These are phyloP conservation scores for Elachura formosa DNA, from an alignment of 2,113 vertebrate genomes.

Conservation along the genomic window DNA sequence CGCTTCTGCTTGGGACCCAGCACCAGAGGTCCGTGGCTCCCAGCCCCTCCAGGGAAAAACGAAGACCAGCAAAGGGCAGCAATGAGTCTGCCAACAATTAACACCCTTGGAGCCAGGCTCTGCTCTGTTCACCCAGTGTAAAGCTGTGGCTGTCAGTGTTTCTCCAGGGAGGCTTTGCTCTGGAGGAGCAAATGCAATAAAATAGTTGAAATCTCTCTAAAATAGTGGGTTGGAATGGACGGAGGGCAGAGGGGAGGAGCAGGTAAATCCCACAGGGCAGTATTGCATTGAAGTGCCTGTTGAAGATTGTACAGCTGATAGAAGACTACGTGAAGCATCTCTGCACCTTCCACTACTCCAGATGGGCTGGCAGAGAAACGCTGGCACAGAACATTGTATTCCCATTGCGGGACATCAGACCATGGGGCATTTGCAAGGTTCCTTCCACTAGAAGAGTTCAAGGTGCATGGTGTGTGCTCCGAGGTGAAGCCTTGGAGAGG, in stretches of 20 bases:
- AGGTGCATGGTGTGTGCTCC: rapidly evolving
- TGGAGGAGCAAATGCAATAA: neutral
- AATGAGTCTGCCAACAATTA: neutral
- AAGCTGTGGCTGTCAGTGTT: neutral
- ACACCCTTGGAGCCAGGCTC: neutral
- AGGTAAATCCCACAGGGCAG: neutral
- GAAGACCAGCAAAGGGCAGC: neutral
- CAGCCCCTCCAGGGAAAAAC: neutral
- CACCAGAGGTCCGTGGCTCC: rapidly evolving
- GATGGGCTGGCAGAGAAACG: rapidly evolving
- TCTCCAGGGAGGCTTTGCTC: neutral
- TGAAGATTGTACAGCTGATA: neutral
- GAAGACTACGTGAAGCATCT: neutral
- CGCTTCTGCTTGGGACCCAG: neutral
- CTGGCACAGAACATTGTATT: neutral
- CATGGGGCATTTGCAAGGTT: neutral
- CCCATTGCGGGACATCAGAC: neutral
- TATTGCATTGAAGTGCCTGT: neutral
- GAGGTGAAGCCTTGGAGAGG: neutral
- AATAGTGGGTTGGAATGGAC: neutral
- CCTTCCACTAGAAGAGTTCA: neutral
- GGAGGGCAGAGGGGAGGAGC: neutral
- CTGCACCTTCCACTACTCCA: neutral
- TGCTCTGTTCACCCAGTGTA: neutral
- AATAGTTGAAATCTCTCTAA: neutral